Evolutionary conservation across 2,888 invertebrate species (phyloP).

Genomic region (Bellardia bayeri): DNA sequence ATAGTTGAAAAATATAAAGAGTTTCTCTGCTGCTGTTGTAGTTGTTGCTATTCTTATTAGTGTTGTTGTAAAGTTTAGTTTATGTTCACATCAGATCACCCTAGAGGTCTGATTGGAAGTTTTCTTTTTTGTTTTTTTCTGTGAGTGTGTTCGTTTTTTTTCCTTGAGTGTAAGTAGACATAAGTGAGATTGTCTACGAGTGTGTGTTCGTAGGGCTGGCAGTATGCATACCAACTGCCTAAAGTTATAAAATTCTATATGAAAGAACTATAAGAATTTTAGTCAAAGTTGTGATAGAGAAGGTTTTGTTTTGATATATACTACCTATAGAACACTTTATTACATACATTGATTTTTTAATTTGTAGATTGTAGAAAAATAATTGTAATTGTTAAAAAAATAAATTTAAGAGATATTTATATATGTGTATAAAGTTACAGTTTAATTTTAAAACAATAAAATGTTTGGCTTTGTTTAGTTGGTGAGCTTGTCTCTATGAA

Average conservation of each 20-base stretch:
- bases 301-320: constrained; percentile 53
- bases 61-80: constrained; percentile 57
- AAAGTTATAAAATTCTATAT: constrained; percentile 62
- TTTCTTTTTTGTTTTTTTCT: constrained; percentile 33
- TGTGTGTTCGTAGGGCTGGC: constrained; percentile 16
- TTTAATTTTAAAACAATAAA: too few species aligned
- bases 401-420: not conserved
- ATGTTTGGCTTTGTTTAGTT: too few species aligned
- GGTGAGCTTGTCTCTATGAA: too few species aligned
- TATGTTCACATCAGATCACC: constrained; percentile 70
- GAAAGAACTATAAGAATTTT: constrained; percentile 71
- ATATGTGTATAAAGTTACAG: too few species aligned
- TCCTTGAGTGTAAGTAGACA: constrained; percentile 11
- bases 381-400: constrained; percentile 10
- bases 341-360: constrained; percentile 63
- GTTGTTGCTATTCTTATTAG: constrained; percentile 24
- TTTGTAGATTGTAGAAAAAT: constrained; percentile 40
- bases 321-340: constrained; percentile 36
- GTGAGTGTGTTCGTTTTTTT: constrained; percentile 32
- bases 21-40: constrained; percentile 22
- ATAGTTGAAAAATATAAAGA: not conserved
- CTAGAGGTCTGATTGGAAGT: constrained; percentile 63
- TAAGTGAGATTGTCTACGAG: not conserved
- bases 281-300: constrained; percentile 62
- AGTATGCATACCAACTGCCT: constrained; percentile 52